A percentile compares a stretch with the other conserved stretches of the same genome.
These are phyloP conservation scores for Macrobrachium nipponense DNA, from an alignment of 1,140 invertebrate genomes.

Conservation along the genomic window DNA sequence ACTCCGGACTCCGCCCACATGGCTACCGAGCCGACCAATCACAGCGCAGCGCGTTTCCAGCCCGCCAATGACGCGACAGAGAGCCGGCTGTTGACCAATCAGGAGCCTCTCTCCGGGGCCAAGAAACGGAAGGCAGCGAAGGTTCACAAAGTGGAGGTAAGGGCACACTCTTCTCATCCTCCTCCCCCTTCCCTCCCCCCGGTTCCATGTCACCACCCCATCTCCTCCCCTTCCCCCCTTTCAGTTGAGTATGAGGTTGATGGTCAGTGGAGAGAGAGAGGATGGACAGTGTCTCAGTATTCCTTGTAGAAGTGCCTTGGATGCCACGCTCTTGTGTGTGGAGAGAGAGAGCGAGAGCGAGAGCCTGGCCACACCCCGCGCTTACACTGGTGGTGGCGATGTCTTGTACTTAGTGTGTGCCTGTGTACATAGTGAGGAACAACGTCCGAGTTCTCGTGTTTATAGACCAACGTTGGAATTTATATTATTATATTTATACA, in stretches of 20 bases:
- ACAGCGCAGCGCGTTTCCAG: slow-evolving; percentile 41
- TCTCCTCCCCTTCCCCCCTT: background rate
- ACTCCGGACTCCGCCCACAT: slow-evolving; percentile 61
- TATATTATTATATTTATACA: too few species aligned
- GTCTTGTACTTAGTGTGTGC: background rate
- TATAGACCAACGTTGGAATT: background rate
- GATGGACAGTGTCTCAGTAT: too few species aligned
- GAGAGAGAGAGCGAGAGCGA: too few species aligned
- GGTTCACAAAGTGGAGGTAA: slow-evolving; percentile 61
- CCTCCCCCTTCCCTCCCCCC: background rate
- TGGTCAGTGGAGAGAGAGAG: background rate
- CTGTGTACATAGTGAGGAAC: background rate
- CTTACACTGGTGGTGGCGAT: background rate
- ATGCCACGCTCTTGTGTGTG: too few species aligned
- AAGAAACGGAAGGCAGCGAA: slow-evolving; percentile 56
- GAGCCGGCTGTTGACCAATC: slow-evolving; percentile 47
- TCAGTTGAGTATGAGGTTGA: background rate
- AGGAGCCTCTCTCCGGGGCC: slow-evolving; percentile 52
- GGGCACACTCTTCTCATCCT: slow-evolving; percentile 16
- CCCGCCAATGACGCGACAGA: slow-evolving; percentile 34
- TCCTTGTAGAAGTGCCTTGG: too few species aligned
- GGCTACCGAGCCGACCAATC: slow-evolving; percentile 53
- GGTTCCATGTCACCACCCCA: background rate
- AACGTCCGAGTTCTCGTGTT: background rate
- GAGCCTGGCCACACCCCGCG: too few species aligned